Base-by-base conservation (phyloP, 2,113 vertebrate species). In the Pleuronectes platessa region DNA sequence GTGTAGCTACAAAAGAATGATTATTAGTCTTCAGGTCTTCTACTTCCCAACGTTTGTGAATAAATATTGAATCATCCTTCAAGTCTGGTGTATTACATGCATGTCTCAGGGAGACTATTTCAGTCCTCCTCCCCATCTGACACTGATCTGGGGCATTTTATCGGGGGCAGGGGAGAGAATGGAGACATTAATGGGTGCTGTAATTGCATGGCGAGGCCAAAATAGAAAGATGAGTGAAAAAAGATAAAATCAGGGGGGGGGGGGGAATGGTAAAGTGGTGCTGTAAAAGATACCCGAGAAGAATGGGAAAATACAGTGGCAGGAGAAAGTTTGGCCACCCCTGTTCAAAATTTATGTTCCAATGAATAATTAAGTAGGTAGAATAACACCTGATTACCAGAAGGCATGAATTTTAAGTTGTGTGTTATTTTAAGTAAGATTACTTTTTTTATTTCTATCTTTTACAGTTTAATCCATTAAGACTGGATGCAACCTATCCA, bases 191-290 rank as follows among this genome's bases (percentile, higher is more conserved):
- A 88, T 79, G 80, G 83, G 54, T 66, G 75, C 24, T 17, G 49
- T 92, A 92, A 94, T 76, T 92, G 21, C 61, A 79, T 56, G 76
- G 89, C 63, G 61, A 58, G 35, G 68, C 78, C 77, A 87, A 94
- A 83, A 92, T 73, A 83, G 90, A 92, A 92, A 92, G 88, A 90
- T 87, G 75, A 7, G 69, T 75, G 61, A 54, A 89, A 86, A 92
- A 89, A 91, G 88, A 89, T 90, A 91, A 61, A 53, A 80, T 70
- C 72, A 71, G 79, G 4, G 37, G 18, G 45, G 1, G 2, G 69
- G 4, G 2, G 69, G 80, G 83, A 76, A 67, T 58, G 64, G 49
- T 53, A 64, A 90, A 85, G 88, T 88, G 90, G 63, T 80, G 73
- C 70, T 87, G 77, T 82, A 82, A 89, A 83, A 82, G 58, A 75